Evolutionary conservation across 2,113 vertebrate genomes (phyloP).

Genomic region (Bagarius yarrelli): DNA sequence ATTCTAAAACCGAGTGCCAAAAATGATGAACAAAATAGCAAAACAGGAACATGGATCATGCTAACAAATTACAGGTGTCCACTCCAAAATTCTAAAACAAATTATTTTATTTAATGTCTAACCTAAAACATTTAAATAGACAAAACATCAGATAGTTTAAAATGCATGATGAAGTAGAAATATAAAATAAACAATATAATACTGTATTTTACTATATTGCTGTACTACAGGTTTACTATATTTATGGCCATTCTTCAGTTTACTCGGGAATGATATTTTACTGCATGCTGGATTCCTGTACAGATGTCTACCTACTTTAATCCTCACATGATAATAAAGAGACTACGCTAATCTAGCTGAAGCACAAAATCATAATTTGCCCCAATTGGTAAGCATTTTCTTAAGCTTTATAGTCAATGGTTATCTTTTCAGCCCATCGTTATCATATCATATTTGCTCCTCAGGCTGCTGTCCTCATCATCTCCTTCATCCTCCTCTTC

Average conservation of each 20-base stretch:
- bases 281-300: not conserved
- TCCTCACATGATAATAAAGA: not conserved
- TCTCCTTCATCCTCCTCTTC: slow-evolving; percentile 68
- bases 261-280: not conserved
- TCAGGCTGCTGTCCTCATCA: slow-evolving; percentile 69
- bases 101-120: too few species aligned
- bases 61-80: not conserved
- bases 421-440: slow-evolving; percentile 65
- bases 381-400: slow-evolving; percentile 1
- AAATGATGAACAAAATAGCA: not conserved
- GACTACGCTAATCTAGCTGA: not conserved
- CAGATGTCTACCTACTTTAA: not conserved
- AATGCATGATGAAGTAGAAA: not conserved
- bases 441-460: slow-evolving; percentile 86
- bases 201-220: too few species aligned
- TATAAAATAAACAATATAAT: not conserved
- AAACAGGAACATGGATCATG: not conserved
- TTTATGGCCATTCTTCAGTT: not conserved
- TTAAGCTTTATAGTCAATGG: not conserved
- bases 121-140: not conserved
- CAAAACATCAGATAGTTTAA: not conserved
- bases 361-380: not conserved
- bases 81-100: too few species aligned
- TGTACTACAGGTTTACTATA: not conserved
- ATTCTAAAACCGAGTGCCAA: not conserved